Evolutionary conservation across 2,113 vertebrate genomes (phyloP), one percentile per base, ranked within the genome.

Genomic region (Pipra filicauda): DNA sequence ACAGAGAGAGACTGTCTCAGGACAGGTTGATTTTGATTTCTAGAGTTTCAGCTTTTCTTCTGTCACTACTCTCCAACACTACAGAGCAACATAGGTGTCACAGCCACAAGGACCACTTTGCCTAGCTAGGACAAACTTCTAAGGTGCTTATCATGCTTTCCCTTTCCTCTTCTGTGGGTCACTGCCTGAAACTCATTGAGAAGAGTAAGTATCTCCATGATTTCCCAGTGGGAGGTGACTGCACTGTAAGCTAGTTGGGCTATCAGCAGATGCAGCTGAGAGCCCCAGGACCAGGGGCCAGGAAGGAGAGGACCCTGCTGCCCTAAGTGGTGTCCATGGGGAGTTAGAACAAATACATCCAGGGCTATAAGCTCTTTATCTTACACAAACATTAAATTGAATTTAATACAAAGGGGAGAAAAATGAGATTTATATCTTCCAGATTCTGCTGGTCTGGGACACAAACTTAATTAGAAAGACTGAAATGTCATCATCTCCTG

Each of bases 401-500:
- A 88, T 96, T 89, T 82, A 93, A 88, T 91, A 87, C 77, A 91
- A 74, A 90, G 35, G 37, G 66, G 75, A 22, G 35, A 0, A 72
- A 91, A 93, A 93, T 70, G 67, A 93, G 93, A 92, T 94, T 89
- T 94, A 5, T 91, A 83, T 94, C 95, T 95, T 85, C 64, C 59
- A 91, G 67, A 33, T 88, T 96, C 67, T 76, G 39, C 86, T 95
- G 65, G 78, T 78, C 73, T 89, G 82, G 86, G 81, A 92, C 74
- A 62, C 46, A 78, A 95, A 94, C 85, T 85, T 85, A 83, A 96
- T 95, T 96, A 89, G 79, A 88, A 91, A 88, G 89, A 95, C 84
- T 91, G 72, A 85, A 95, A 96, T 95, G 79, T 94, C 89, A 95
- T 96, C 89, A 58, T 95, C 87, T 95, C 92, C 91, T 86, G 51